Conservation (phyloP, 2,888 invertebrate species). For the Nycteola revayana region DNA sequence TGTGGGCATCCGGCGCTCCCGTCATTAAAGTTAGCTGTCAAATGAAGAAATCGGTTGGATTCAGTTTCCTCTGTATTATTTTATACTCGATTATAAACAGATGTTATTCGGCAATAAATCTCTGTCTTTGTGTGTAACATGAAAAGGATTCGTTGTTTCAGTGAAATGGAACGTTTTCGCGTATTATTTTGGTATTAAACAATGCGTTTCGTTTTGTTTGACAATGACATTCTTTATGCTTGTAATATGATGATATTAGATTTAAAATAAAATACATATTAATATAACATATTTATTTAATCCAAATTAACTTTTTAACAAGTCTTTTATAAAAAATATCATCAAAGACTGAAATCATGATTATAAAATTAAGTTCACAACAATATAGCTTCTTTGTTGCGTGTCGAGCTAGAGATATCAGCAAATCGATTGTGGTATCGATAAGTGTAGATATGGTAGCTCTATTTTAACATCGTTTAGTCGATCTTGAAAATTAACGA, state of each 20-base stretch:
- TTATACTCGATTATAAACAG: slow-evolving; percentile 68
- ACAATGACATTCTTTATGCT: not conserved
- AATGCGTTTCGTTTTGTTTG: slow-evolving; percentile 8
- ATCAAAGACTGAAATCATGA: too few species aligned
- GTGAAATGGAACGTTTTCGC: slow-evolving; percentile 19
- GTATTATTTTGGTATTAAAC: slow-evolving; percentile 15
- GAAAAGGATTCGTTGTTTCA: slow-evolving; percentile 31
- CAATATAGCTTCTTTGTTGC: slow-evolving; percentile 16
- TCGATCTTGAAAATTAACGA: slow-evolving; percentile 51
- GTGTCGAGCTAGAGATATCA: slow-evolving; percentile 47
- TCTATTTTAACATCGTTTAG: slow-evolving; percentile 58
- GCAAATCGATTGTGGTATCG: slow-evolving; percentile 48
- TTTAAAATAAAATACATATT: too few species aligned
- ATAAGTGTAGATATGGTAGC: slow-evolving; percentile 47
- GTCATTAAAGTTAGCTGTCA: slow-evolving; percentile 65
- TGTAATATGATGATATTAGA: too few species aligned
- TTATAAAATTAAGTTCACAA: not conserved
- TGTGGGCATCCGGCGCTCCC: slow-evolving; percentile 42
- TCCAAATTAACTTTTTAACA: too few species aligned
- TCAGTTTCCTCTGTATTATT: slow-evolving; percentile 62
- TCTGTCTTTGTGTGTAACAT: slow-evolving; percentile 45
- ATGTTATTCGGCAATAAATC: slow-evolving; percentile 70
- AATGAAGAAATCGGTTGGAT: slow-evolving; percentile 58
- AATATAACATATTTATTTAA: too few species aligned
- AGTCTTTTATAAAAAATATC: too few species aligned